Base-by-base conservation (phyloP, 2,888 invertebrate species). In the Cosmorhoe ocellata region DNA sequence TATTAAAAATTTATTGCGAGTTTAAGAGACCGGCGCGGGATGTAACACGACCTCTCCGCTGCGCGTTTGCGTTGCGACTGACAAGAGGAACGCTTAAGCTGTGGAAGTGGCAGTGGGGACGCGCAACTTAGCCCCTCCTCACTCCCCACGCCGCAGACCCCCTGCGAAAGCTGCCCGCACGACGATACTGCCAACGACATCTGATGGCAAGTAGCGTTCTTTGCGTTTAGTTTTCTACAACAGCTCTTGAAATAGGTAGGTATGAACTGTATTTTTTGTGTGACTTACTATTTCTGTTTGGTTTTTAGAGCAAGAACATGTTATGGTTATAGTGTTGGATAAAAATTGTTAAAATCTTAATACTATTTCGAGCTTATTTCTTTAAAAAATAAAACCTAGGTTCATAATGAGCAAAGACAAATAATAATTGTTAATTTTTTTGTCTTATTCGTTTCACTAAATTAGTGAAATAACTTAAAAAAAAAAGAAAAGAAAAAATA, bases 61-160 rank as follows among this genome's bases (percentile, higher is more conserved):
- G 75, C 81, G 74, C 83, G 83, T 76, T 79, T 79, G 71, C 83
- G 80, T 81, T 86, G 79, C 77, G 84, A 86, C 90, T 88, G 86
- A 72, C 82, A 76, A 77, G 75, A 74, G 67, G 69, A 77, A 76
- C 75, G 84, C 74, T 82, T 74, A 73, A 69, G 78, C 82, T 74
- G 76, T 79, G 79, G 75, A 82, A 79, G 84, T 86, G 74, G 84
- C 79, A 77, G 79, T 76, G 84, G 85, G 79, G 83, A 80, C 81
- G 79, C 79, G 81, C 81, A 80, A 82, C 76, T 76, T 77, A 61
- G 63, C 68, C 66, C 74, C 56, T 44, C 56, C 54, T 52, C 52
- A 5, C 58, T 48, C 50, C 71, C 80, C 74, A 71, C 79, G 65
- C 71, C 67, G 58, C 71, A 64, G 69, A 66, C 73, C 64, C 63